These are phyloP conservation scores for Mastacembelus armatus DNA, from an alignment of 2,797 vertebrate species.

Conservation along the genomic window DNA sequence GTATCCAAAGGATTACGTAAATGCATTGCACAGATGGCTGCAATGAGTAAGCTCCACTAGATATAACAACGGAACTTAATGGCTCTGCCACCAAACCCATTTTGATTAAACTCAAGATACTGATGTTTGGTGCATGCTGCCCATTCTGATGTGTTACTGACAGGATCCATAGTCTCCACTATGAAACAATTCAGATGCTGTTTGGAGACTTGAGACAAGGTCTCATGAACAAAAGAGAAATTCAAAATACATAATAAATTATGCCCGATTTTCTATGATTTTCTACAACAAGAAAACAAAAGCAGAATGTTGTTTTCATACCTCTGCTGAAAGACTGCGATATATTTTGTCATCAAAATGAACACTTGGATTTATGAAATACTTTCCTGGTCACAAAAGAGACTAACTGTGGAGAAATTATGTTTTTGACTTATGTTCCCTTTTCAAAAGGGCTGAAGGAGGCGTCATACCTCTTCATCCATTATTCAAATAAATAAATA, in stretches of 20 bases:
- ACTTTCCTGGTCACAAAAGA: slow-evolving; percentile 25
- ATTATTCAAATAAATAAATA: too few relatives aligned
- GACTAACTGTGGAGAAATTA: slow-evolving; percentile 4
- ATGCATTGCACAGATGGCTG: slow-evolving; percentile 67
- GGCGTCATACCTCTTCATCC: too few relatives aligned
- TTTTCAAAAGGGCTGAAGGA: slow-evolving; percentile 32
- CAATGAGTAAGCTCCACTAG: slow-evolving; percentile 65
- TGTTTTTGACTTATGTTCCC: slow-evolving; percentile 6
- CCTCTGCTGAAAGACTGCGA: slow-evolving; percentile 2
- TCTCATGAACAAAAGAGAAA: slow-evolving; percentile 27
- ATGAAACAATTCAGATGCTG: slow-evolving; percentile 51
- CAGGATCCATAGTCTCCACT: slow-evolving; percentile 65
- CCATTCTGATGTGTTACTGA: slow-evolving; percentile 69
- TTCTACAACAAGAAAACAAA: slow-evolving; percentile 22
- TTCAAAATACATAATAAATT: slow-evolving; percentile 24
- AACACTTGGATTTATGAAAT: slow-evolving; percentile 39
- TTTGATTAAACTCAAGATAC: slow-evolving; percentile 75
- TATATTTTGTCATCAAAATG: slow-evolving; percentile 10
- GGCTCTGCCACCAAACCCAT: slow-evolving; percentile 73
- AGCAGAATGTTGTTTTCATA: slow-evolving; percentile 20
- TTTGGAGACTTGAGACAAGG: slow-evolving; percentile 32
- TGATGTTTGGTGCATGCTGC: slow-evolving; percentile 47
- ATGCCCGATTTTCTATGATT: slow-evolving; percentile 29
- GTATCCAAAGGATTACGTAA: slow-evolving; percentile 44
- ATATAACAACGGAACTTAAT: slow-evolving; percentile 70